Percentiles rank a stretch among this genome's conserved stretches.
Evolutionary conservation across 1,140 invertebrate genomes (phyloP).

Genomic region (Dendroctonus valens): DNA sequence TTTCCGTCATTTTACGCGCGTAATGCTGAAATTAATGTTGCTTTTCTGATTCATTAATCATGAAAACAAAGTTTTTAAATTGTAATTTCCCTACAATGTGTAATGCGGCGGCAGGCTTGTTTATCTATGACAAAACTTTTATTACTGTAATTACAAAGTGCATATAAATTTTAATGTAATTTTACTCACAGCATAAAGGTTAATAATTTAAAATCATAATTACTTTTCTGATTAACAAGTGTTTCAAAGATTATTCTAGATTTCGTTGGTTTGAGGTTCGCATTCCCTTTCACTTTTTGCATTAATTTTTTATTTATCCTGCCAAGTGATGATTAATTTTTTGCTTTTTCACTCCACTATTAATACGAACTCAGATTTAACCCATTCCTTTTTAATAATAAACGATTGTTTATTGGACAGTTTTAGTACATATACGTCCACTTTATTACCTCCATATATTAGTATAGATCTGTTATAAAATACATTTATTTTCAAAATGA

Average conservation of each 20-base stretch:
- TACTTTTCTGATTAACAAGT: too few relatives aligned
- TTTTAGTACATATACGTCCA: constrained; percentile 15
- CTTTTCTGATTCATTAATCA: too few relatives aligned
- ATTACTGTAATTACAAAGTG: background rate
- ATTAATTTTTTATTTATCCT: too few relatives aligned
- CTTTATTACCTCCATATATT: constrained; percentile 24
- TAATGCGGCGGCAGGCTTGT: background rate
- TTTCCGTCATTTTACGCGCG: too few relatives aligned
- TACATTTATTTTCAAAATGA: constrained; percentile 13
- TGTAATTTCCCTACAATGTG: too few relatives aligned
- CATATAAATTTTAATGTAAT: background rate
- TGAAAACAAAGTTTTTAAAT: too few relatives aligned
- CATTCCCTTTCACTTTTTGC: too few relatives aligned
- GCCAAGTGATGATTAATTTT: too few relatives aligned
- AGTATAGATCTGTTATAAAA: constrained; percentile 19
- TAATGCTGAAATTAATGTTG: too few relatives aligned
- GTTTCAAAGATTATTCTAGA: too few relatives aligned
- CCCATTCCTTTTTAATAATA: constrained; percentile 14
- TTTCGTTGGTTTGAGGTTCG: too few relatives aligned
- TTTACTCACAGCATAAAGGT: background rate
- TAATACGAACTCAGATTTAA: constrained; percentile 5
- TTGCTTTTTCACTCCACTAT: too few relatives aligned
- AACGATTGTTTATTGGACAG: constrained; percentile 20
- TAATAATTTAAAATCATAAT: background rate
- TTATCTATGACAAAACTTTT: constrained; percentile 1